A percentile compares a stretch with the other conserved stretches of the same genome.
Evolutionary conservation across 2,888 invertebrate species (phyloP).

Genomic region (Cosmopolites sordidus): DNA sequence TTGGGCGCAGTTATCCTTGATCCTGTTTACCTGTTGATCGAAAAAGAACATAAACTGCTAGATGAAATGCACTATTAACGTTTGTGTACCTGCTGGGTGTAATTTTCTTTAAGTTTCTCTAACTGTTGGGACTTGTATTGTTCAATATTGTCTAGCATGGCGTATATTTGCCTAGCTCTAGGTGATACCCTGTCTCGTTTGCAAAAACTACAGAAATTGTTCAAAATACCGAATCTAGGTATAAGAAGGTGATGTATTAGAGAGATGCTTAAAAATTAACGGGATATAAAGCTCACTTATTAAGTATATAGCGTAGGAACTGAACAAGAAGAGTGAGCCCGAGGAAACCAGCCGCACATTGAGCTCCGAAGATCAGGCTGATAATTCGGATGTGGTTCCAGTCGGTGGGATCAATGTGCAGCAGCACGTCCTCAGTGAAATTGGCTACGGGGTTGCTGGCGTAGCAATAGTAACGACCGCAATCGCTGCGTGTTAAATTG

Average conservation of each 20-base stretch:
- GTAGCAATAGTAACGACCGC: constrained; percentile 80
- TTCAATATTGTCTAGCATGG: constrained; percentile 86
- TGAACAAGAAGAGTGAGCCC: constrained; percentile 75
- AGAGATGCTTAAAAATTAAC: too few relatives aligned
- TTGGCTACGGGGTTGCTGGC: constrained; percentile 82
- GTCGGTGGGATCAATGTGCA: constrained; percentile 82
- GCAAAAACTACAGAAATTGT: constrained; percentile 73
- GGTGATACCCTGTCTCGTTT: constrained; percentile 66
- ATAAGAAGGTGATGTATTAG: constrained; percentile 16
- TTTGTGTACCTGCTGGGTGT: constrained; percentile 73
- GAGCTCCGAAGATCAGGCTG: constrained; percentile 77
- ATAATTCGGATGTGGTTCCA: constrained; percentile 79
- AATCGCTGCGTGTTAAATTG: constrained; percentile 68
- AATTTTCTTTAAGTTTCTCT: constrained; percentile 85
- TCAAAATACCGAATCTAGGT: constrained; percentile 65
- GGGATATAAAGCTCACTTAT: constrained; percentile 57
- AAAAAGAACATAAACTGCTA: too few relatives aligned
- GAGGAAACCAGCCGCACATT: constrained; percentile 75
- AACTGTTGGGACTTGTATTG: constrained; percentile 85
- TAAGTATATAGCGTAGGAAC: constrained; percentile 64
- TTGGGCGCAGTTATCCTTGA: constrained; percentile 89
- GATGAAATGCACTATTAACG: too few relatives aligned
- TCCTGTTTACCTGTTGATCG: constrained; percentile 65
- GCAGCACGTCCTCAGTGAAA: constrained; percentile 66
- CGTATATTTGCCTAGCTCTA: constrained; percentile 76